Percentiles rank a stretch among this genome's conserved stretches.
These are phyloP conservation scores for Leuciscus waleckii DNA, from an alignment of 2,797 vertebrate genomes.

Conservation along the genomic window DNA sequence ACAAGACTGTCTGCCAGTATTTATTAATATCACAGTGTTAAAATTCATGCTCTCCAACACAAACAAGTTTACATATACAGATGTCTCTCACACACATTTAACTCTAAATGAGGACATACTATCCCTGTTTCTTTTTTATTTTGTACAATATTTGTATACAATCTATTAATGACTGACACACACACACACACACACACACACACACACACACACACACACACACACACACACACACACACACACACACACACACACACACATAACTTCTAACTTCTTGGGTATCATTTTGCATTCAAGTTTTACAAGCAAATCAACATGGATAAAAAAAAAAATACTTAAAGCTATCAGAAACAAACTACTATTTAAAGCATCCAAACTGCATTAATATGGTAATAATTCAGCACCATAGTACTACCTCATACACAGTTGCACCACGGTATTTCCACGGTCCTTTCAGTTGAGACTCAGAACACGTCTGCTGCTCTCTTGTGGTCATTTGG, in stretches of 20 bases:
- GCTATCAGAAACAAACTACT: background rate
- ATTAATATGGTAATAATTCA: background rate
- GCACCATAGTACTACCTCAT: background rate
- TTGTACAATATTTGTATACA: background rate
- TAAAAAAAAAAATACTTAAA: background rate
- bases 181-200: too few relatives aligned
- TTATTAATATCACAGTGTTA: conserved; percentile 17
- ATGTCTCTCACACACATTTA: background rate
- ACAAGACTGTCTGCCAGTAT: conserved; percentile 30
- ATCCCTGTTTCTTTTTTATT: background rate
- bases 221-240: too few relatives aligned
- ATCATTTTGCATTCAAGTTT: background rate
- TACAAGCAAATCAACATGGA: background rate
- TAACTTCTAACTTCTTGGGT: background rate
- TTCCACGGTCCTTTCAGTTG: background rate
- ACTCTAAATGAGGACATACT: background rate
- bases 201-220: too few relatives aligned
- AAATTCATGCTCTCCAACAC: background rate
- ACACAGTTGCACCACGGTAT: background rate
- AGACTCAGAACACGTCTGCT: background rate
- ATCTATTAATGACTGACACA: too few relatives aligned
- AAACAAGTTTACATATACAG: background rate
- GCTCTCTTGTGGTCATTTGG: background rate
- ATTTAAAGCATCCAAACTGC: background rate
- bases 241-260: too few relatives aligned